Evolutionary conservation across 2,888 invertebrate genomes (phyloP).

Genomic region (Cotesia congregata): DNA sequence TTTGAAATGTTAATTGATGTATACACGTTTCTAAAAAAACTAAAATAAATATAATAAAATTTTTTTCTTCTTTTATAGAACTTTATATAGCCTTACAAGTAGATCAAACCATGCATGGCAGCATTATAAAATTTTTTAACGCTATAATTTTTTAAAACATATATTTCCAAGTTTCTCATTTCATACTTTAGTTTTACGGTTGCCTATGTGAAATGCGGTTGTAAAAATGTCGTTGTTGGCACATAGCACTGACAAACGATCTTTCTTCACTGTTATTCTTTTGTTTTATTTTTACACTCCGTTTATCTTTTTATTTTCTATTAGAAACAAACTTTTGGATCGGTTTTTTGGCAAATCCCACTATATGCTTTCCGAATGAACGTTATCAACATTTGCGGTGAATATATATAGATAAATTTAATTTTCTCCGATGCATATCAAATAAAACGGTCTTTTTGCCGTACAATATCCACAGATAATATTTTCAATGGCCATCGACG

Average conservation of each 20-base stretch:
- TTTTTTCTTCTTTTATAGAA: too few relatives aligned
- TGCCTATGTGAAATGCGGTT: slow-evolving; percentile 22
- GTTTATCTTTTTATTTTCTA: slow-evolving; percentile 34
- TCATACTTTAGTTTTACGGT: slow-evolving; percentile 1
- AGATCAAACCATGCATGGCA: too few relatives aligned
- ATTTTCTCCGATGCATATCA: neutral
- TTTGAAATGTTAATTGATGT: too few relatives aligned
- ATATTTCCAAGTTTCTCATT: slow-evolving; percentile 14
- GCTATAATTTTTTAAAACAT: slow-evolving; percentile 16
- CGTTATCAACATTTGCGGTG: neutral
- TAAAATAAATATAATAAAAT: too few relatives aligned
- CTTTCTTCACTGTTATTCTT: slow-evolving; percentile 40
- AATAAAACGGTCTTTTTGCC: slow-evolving; percentile 6
- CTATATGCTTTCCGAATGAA: neutral
- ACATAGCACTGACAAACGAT: slow-evolving; percentile 51
- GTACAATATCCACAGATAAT: slow-evolving; percentile 1
- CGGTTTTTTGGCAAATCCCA: neutral
- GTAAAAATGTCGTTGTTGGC: slow-evolving; percentile 39
- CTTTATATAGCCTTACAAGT: too few relatives aligned
- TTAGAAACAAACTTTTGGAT: slow-evolving; percentile 44
- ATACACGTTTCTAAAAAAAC: too few relatives aligned
- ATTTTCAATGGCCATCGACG: slow-evolving; percentile 25
- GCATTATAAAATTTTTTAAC: too few relatives aligned
- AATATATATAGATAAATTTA: neutral
- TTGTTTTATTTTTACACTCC: slow-evolving; percentile 9